Evolutionary conservation across 2,888 invertebrate genomes (phyloP).

Genomic region (Bombylius discolor): DNA sequence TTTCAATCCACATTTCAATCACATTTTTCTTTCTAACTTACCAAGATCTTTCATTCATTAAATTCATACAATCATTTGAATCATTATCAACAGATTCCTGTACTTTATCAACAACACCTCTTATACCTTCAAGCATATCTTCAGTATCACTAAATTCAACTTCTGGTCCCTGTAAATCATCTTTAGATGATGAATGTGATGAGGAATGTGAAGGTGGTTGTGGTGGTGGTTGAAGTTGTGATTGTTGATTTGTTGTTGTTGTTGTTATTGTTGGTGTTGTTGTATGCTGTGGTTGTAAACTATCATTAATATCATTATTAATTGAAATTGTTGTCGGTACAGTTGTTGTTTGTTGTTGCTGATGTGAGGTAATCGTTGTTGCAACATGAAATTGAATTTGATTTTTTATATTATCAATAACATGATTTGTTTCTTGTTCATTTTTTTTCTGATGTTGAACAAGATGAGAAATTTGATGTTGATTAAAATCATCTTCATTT

Average conservation of each 20-base stretch:
- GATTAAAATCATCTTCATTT: not conserved
- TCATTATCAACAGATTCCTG: constrained; percentile 29
- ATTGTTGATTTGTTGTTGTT: too few relatives aligned
- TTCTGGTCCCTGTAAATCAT: constrained; percentile 23
- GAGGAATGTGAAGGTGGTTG: not conserved
- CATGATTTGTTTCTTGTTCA: too few relatives aligned
- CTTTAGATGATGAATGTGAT: not conserved
- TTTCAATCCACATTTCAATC: not conserved
- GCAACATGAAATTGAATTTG: constrained; percentile 6
- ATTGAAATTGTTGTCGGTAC: too few relatives aligned
- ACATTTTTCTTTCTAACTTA: constrained; percentile 17
- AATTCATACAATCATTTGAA: constrained; percentile 32
- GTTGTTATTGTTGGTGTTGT: too few relatives aligned
- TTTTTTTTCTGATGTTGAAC: too few relatives aligned
- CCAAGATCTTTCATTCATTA: constrained; percentile 25
- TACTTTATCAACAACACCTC: constrained; percentile 55
- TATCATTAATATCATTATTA: too few relatives aligned
- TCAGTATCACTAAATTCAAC: constrained; percentile 75
- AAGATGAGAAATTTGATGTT: too few relatives aligned
- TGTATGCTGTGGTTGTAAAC: too few relatives aligned
- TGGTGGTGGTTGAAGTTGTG: too few relatives aligned
- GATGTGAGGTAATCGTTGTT: constrained; percentile 28
- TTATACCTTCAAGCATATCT: constrained; percentile 74
- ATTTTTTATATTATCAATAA: too few relatives aligned
- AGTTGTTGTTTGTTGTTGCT: too few relatives aligned